Conservation (phyloP, 2,888 invertebrate genomes). For the Himalopsyche tibetana region DNA sequence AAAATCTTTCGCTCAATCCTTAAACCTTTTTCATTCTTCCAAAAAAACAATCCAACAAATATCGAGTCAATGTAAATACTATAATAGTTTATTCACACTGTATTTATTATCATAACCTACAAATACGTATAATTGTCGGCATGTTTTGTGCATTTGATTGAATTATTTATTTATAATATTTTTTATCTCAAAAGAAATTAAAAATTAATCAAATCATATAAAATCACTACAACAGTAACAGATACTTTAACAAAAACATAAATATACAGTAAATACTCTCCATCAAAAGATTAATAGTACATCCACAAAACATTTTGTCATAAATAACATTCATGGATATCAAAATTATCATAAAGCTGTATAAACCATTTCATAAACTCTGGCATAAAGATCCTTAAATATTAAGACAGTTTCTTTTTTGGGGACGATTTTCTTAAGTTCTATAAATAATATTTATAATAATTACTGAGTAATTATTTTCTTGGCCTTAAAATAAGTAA, state of each 20-base stretch:
- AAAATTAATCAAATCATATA: neutral
- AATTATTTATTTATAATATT: conserved; percentile 10
- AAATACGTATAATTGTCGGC: conserved; percentile 35
- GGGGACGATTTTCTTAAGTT: conserved; percentile 19
- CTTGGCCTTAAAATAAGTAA: conserved; percentile 22
- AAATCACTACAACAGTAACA: too few species aligned
- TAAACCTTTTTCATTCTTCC: neutral
- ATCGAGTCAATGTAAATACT: neutral
- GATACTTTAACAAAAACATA: too few species aligned
- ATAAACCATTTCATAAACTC: neutral
- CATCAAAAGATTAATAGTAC: neutral
- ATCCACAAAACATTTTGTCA: neutral
- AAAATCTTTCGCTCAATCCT: neutral
- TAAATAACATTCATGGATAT: neutral
- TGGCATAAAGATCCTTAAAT: neutral
- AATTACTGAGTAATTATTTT: conserved; percentile 2
- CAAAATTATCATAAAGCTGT: neutral
- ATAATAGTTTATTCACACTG: conserved; percentile 6
- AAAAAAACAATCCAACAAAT: neutral
- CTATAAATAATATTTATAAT: conserved; percentile 7
- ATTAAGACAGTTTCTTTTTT: neutral
- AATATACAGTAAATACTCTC: neutral
- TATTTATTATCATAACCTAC: conserved; percentile 33
- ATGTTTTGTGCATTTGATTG: conserved; percentile 21
- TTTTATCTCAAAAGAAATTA: neutral